These are phyloP conservation scores for Mesorhabditis belari DNA, from an alignment of 2,888 invertebrate genomes.

Conservation along the genomic window DNA sequence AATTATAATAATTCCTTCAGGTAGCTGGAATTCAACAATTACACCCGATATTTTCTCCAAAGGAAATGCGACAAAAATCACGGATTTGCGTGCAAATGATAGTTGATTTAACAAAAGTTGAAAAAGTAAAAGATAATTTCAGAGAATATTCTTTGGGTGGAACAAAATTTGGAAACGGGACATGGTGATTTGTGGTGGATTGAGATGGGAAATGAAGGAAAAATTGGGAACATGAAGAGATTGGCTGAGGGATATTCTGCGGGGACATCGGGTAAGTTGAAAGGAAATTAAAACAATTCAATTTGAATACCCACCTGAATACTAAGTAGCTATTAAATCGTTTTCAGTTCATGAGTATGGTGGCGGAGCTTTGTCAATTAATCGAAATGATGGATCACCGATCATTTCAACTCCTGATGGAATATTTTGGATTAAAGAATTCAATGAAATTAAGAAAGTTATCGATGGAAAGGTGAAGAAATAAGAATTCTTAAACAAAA, in stretches of 20 bases:
- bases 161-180: slow-evolving; percentile 32
- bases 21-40: no score
- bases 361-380: slow-evolving; percentile 54
- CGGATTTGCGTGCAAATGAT: slow-evolving; percentile 26
- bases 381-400: slow-evolving; percentile 42
- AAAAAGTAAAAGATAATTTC: slow-evolving; percentile 4
- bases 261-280: slow-evolving; percentile 11
- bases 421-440: no score
- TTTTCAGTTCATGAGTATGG: slow-evolving; percentile 56
- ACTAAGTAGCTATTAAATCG: neutral
- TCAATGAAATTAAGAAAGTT: no score
- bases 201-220: slow-evolving; percentile 1
- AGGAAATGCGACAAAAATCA: slow-evolving; percentile 36
- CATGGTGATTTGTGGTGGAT: slow-evolving; percentile 26
- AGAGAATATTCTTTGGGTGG: slow-evolving; percentile 37
- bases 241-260: slow-evolving; percentile 26
- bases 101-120: slow-evolving; percentile 5
- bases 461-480: no score
- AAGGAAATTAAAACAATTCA: neutral
- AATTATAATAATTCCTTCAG: no score
- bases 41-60: slow-evolving; percentile 31
- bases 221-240: no score
- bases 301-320: neutral
- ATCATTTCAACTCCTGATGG: slow-evolving; percentile 25
- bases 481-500: no score